Evolutionary conservation across 1,140 invertebrate species (phyloP), one percentile per base, ranked within the genome.

Genomic region (Saxidomus purpurata): DNA sequence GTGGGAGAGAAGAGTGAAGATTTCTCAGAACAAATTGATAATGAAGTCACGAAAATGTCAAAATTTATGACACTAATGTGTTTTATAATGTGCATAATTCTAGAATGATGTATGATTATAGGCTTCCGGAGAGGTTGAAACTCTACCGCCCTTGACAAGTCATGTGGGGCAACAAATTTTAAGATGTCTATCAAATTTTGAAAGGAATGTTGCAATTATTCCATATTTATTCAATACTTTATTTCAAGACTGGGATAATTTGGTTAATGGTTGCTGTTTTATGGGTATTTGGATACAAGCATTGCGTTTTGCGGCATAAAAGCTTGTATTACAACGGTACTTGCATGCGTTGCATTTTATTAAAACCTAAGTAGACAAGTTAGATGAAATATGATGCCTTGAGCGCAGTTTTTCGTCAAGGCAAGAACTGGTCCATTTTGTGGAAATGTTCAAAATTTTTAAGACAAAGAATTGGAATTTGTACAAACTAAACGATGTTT

Each of bases 11-110:
- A 3, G 43, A 71, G 67, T 34, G 47, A 52, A 52, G 4, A 0
- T 79, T 55, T 17, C 36, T 34, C 22, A 8, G 80, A 82, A 82
- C 61, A 67, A 82, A 82, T 82, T 71, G 82, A 43, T 84, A 84
- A 84, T 84, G 82, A 71, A 84, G 67, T 71, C 82, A 71, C 61
- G 82, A 84, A 84, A 69, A 84, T 84, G 82, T 71, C 82, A 84
- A 71, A 84, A 69, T 67, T 83, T 84, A 84, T 84, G 82, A 84
- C 67, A 40, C 82, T 84, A 84, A 84, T 84, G 82, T 84, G 82
- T 71, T 84, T 84, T 84, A 84, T 84, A 84, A 71, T 38, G 82
- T 84, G 82, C 82, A 71, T 52, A 84, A 84, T 84, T 67, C 67
- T 38, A 19, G 67, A 71, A 84, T 79, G 76, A 79, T 79, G 49